Base-by-base conservation (phyloP, 2,888 invertebrate species). In the Linnaemya tessellans region DNA sequence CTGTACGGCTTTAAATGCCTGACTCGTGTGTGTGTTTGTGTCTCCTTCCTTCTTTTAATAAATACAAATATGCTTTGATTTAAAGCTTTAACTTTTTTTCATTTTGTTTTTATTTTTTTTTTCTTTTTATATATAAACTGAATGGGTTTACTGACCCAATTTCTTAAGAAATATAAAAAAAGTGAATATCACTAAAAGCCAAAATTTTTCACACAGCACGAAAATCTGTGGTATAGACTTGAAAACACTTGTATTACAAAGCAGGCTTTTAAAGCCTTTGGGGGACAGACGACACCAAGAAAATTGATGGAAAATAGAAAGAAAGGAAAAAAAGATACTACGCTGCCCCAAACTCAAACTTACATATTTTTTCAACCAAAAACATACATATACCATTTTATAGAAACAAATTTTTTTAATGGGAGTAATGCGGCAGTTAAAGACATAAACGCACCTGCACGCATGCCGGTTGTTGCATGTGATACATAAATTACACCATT, bases 271-370 rank as follows among this genome's bases (percentile, higher is more conserved):
- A 82, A 25, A 49, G 75, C 79, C 82, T 85, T 79, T 8, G 38
- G 85, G 79, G 67, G 85, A 85, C 85, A 82, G 85, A 80, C 85
- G 82, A 82, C 85, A 80, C 82, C 46, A n/a, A n/a, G 80, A 85
- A 84, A 84, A 65, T 56, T 64, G 70, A 70, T 70, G 80, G 74
- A 70, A 77, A 56, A 82, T 78, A 62, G 38, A 73, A 78, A 68
- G 15, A 43, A 13, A 43, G 25, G 15, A 43, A 77, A 65, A 80
- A 54, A 38, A 51, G 13, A 60, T 30, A 60, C 54, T 56, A 49
- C 18, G 64, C 64, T 54, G 54, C 51, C 43, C 25, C 51, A 51
- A 46, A 25, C 35, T 49, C 38, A 0, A 15, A n/a, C 20, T 18
- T 51, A 18, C 35, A 38, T 25, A 0, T 18, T 20, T 30, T 51